Conservation (phyloP, 2,888 invertebrate genomes). For the Cephalotes varians region DNA sequence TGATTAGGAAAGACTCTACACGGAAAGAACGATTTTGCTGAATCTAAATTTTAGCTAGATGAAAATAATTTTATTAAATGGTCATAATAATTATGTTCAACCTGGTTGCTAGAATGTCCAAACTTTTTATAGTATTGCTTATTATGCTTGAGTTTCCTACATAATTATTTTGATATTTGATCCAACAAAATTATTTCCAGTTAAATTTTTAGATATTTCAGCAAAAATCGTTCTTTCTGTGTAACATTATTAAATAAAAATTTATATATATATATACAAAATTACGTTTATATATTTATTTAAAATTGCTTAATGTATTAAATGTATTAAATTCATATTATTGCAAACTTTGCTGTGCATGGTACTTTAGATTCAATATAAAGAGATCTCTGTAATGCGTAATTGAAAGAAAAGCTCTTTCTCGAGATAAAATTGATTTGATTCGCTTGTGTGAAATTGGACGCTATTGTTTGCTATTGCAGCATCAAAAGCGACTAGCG, state of each 20-base stretch:
- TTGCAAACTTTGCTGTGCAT: not conserved
- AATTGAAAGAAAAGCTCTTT: not conserved
- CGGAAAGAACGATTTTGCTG: no score
- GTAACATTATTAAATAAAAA: not conserved
- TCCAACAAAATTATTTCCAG: no score
- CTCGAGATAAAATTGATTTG: not conserved
- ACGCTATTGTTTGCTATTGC: constrained; percentile 1
- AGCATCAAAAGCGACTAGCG: not conserved
- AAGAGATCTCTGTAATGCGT: not conserved
- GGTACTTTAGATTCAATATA: not conserved
- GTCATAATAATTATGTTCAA: no score
- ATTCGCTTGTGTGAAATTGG: constrained; percentile 26
- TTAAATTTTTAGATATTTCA: no score
- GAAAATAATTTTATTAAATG: no score
- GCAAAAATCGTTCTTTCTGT: no score
- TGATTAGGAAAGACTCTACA: not conserved
- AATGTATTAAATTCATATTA: not conserved
- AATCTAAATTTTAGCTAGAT: no score
- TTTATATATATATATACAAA: not conserved
- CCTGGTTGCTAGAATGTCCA: no score
- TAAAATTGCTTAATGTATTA: not conserved
- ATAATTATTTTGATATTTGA: no score
- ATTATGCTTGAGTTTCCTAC: no score
- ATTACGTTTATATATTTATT: not conserved
- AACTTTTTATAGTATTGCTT: no score